Conservation (phyloP, 2,888 invertebrate genomes). For the Limnephilus rhombicus region DNA sequence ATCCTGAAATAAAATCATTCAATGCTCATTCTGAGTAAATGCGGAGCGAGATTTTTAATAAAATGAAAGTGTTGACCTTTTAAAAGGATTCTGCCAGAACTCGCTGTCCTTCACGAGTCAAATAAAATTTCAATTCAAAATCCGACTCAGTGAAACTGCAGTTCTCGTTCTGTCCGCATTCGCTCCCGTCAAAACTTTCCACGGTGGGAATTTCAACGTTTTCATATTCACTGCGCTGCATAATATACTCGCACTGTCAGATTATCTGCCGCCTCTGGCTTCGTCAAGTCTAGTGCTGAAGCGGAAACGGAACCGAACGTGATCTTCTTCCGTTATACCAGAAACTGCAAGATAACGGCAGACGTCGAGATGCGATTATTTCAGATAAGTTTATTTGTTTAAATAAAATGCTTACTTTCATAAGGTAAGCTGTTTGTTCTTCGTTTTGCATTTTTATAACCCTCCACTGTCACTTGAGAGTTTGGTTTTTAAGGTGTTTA, state of each 20-base stretch:
- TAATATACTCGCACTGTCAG: neutral
- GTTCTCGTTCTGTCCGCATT: neutral
- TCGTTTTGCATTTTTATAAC: neutral
- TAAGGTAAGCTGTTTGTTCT: neutral
- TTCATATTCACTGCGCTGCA: neutral
- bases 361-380: neutral
- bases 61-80: neutral
- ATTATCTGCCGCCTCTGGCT: neutral
- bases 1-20: no score
- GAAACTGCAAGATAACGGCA: neutral
- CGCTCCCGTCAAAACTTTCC: neutral
- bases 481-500: no score
- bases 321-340: slow-evolving; percentile 24
- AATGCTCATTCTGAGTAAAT: no score
- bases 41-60: neutral
- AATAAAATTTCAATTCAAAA: neutral
- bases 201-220: neutral
- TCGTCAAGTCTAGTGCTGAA: neutral
- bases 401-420: neutral
- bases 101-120: neutral
- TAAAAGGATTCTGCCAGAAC: neutral
- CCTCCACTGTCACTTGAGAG: neutral
- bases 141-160: neutral
- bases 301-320: neutral
- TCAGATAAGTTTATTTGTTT: neutral